Percentiles rank a stretch among this genome's conserved stretches.
Conservation (phyloP, 2,113 vertebrate species). For the Grallaria varia region DNA sequence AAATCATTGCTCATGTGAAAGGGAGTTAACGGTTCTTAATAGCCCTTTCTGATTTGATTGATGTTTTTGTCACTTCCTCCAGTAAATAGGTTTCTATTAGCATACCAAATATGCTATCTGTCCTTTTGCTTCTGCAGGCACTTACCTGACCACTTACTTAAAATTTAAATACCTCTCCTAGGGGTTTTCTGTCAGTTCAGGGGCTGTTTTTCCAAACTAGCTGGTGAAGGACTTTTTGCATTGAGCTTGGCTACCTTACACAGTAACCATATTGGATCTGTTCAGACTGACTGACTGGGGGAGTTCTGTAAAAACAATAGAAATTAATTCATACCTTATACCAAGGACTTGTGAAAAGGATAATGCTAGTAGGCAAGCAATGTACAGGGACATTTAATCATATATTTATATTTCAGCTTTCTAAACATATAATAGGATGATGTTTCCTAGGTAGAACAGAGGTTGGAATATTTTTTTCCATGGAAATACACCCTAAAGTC, state of each 20-base stretch:
- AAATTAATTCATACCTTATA: background rate
- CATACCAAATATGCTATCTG: slow-evolving; percentile 80
- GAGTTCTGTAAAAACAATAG: background rate
- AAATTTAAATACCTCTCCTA: slow-evolving; percentile 76
- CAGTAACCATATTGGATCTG: background rate
- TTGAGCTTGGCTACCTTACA: background rate
- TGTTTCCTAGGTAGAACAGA: background rate
- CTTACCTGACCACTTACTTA: slow-evolving; percentile 81
- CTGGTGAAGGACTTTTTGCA: slow-evolving; percentile 7
- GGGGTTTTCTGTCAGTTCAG: slow-evolving; percentile 70
- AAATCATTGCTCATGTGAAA: slow-evolving; percentile 85
- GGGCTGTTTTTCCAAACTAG: slow-evolving; percentile 5
- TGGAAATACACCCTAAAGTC: background rate
- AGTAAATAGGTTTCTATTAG: slow-evolving; percentile 84
- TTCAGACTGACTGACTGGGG: background rate
- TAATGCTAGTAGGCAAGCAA: background rate
- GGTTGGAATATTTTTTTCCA: background rate
- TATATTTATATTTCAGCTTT: background rate
- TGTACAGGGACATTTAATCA: background rate
- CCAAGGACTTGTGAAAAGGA: background rate
- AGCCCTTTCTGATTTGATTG: slow-evolving; percentile 84
- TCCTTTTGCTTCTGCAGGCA: slow-evolving; percentile 71
- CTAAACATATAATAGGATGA: background rate
- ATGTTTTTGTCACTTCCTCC: slow-evolving; percentile 84
- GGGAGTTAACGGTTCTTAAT: slow-evolving; percentile 85